These are phyloP conservation scores for Hyles vespertilio DNA, from an alignment of 1,140 invertebrate genomes.

Conservation along the genomic window DNA sequence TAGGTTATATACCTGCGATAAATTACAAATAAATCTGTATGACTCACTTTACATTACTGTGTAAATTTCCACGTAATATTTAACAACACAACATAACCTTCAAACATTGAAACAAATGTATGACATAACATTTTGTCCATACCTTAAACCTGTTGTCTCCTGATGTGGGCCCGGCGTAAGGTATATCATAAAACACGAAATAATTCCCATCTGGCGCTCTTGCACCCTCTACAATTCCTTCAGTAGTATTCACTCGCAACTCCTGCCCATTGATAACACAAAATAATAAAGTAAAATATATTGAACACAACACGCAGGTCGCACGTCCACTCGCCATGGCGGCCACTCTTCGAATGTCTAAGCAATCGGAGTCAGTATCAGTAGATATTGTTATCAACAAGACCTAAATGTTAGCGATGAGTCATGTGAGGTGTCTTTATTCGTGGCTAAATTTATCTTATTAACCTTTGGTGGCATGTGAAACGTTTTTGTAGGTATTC, in stretches of 20 bases:
- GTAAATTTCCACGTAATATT: conserved; percentile 7
- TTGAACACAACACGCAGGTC: neutral
- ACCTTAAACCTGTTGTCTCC: conserved; percentile 59
- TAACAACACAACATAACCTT: neutral
- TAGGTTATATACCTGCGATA: no score
- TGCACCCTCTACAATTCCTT: conserved; percentile 42
- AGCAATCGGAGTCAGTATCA: no score
- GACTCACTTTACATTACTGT: conserved; percentile 1
- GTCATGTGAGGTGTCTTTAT: no score
- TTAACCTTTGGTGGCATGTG: no score
- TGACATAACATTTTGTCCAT: conserved; percentile 1
- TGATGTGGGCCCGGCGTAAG: conserved; percentile 40
- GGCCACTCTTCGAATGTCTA: neutral
- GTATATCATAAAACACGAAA: conserved; percentile 46
- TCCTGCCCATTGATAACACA: conserved; percentile 16
- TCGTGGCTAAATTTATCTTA: no score
- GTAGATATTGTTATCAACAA: no score
- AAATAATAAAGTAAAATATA: no score
- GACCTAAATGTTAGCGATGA: no score
- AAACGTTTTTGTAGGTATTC: neutral
- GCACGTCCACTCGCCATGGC: neutral
- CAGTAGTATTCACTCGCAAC: conserved; percentile 40
- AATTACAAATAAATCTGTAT: neutral
- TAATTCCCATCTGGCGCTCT: conserved; percentile 39
- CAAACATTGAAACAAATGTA: no score